Conservation (phyloP, 2,888 invertebrate genomes). For the Himalopsyche japonica region DNA sequence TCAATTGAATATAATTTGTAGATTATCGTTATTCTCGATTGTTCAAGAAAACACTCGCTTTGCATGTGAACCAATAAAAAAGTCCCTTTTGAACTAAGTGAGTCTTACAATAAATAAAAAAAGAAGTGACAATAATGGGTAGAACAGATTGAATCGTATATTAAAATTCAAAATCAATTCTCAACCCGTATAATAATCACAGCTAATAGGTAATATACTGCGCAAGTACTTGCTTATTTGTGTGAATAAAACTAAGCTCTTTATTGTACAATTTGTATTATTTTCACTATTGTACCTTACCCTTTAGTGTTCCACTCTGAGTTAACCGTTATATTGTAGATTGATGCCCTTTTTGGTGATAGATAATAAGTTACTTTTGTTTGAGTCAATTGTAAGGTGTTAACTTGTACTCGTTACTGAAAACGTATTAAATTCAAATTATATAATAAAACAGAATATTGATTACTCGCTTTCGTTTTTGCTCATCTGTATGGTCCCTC, state of each 20-base stretch:
- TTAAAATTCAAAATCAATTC: constrained; percentile 38
- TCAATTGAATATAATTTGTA: neutral
- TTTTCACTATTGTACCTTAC: constrained; percentile 27
- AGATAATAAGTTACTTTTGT: neutral
- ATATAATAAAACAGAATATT: too few species aligned
- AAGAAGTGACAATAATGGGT: neutral
- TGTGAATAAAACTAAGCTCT: neutral
- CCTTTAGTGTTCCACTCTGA: neutral
- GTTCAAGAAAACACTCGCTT: neutral
- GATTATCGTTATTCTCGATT: neutral
- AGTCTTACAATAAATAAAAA: neutral
- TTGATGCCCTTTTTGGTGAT: neutral
- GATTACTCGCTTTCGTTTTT: too few species aligned
- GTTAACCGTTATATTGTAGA: neutral
- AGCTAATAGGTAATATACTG: constrained; percentile 19
- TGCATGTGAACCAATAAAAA: neutral
- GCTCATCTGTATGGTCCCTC: too few species aligned
- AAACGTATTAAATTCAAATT: too few species aligned
- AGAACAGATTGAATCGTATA: constrained; percentile 11
- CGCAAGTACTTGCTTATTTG: constrained; percentile 13
- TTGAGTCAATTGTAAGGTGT: too few species aligned
- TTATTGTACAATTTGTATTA: constrained; percentile 35
- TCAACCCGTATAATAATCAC: constrained; percentile 35
- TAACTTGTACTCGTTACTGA: too few species aligned
- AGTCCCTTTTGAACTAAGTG: neutral